Percentiles rank a stretch among this genome's conserved stretches.
These are phyloP conservation scores for Meteorus colon DNA, from an alignment of 2,888 invertebrate genomes.

Conservation along the genomic window DNA sequence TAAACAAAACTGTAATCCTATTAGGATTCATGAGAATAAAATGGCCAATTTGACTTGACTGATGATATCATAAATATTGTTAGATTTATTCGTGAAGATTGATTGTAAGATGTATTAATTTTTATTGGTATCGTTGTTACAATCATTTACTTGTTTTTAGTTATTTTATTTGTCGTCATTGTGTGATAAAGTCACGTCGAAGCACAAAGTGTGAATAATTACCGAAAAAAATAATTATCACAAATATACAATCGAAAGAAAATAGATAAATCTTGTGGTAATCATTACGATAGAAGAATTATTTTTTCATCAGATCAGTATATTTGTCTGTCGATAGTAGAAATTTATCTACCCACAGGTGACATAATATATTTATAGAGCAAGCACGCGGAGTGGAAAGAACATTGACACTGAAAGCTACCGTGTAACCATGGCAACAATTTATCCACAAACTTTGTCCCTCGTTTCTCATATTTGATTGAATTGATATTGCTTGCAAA, in stretches of 20 bases:
- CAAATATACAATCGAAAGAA: no score
- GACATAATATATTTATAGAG: not conserved
- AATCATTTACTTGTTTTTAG: not conserved
- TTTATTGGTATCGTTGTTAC: not conserved
- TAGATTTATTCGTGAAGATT: not conserved
- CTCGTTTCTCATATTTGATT: constrained; percentile 13
- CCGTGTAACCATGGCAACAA: constrained; percentile 31
- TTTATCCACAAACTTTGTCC: constrained; percentile 32
- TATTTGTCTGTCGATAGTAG: no score
- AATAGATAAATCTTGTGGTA: no score
- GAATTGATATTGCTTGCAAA: not conserved
- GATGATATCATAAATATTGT: not conserved
- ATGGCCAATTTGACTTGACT: not conserved
- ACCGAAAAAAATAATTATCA: no score
- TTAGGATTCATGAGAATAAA: not conserved
- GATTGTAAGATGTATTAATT: not conserved
- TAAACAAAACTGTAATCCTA: not conserved
- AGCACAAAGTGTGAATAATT: no score
- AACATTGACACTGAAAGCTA: constrained; percentile 39
- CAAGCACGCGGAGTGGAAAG: not conserved
- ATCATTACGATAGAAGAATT: no score
- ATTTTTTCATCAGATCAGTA: no score
- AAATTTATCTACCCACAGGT: not conserved
- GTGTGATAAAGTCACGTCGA: not conserved
- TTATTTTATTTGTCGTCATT: not conserved